Evolutionary conservation across 2,113 vertebrate genomes (phyloP), one percentile per base, ranked within the genome.

Genomic region (Pluvialis apricaria): DNA sequence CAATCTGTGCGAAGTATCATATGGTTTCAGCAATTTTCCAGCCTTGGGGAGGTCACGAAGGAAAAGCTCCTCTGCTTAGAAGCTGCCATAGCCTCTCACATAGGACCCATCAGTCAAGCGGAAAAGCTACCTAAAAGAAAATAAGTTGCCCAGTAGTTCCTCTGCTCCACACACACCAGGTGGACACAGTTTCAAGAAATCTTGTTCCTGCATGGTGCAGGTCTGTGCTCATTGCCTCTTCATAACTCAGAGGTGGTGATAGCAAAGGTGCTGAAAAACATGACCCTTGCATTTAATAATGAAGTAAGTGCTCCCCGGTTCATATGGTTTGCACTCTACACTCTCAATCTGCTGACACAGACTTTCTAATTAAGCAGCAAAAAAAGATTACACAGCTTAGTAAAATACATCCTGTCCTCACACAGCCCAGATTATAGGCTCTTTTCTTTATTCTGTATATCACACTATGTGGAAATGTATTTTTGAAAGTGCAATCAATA

Each of bases 401-500:
- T 75, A 79, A 84, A 91, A 92, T 40, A 25, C 6, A 44, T 45
- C 20, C n/a, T 79, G 32, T 47, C n/a, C 5, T 10, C 40, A 52
- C 7, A 64, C 4, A 64, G 34, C 16, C 6, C 34, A 84, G 31
- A 44, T 34, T 47, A 16, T 34, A 86, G 12, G 8, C 5, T 66
- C 29, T 78, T 76, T 57, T 84, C 44, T 72, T 73, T 61, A 24
- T 81, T 78, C 44, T 42, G 11, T 68, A 10, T 71, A 69, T 78
- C 52, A 76, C 2, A 16, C 10, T 9, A 8, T 16, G 16, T 76
- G 25, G 49, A 92, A 94, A 82, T 49, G 24, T 34, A 62, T 90
- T 88, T 93, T 93, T 92, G 47, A 91, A 91, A 95, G 40, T 47
- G 18, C 22, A 81, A 54, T 93, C 54, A 83, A 78, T 89, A 94